Percentiles rank a stretch among this genome's conserved stretches.
Evolutionary conservation across 2,797 vertebrate genomes (phyloP).

Genomic region (Erpetoichthys calabaricus): DNA sequence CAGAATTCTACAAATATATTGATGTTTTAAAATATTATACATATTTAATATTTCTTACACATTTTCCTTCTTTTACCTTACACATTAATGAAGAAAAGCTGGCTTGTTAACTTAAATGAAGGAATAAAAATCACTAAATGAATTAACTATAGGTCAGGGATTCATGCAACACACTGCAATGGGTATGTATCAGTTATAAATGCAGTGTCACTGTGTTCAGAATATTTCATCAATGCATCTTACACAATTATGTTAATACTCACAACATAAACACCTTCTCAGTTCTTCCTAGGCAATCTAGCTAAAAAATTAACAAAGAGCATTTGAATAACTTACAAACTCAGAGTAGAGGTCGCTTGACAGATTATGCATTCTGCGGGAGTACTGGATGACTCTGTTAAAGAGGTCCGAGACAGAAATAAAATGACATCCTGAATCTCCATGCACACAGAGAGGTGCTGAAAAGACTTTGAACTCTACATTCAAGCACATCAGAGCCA

Average conservation of each 20-base stretch:
- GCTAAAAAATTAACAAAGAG: background rate
- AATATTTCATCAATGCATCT: no score
- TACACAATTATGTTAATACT: background rate
- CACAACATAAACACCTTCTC: background rate
- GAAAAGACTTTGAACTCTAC: constrained; percentile 19
- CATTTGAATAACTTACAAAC: constrained; percentile 37
- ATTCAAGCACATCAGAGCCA: constrained; percentile 35
- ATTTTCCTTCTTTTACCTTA: no score
- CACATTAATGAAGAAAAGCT: no score
- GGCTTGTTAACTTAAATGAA: no score
- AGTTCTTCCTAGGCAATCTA: background rate
- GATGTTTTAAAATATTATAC: background rate
- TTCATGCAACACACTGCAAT: no score
- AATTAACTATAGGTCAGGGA: no score
- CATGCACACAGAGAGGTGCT: constrained; percentile 31
- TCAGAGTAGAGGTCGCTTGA: constrained; percentile 55
- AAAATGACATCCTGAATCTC: constrained; percentile 30
- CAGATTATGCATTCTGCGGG: constrained; percentile 50
- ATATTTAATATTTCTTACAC: no score
- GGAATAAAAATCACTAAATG: no score
- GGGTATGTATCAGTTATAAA: no score
- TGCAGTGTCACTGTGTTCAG: no score
- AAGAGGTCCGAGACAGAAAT: constrained; percentile 52
- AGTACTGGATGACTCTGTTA: constrained; percentile 61
- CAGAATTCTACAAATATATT: background rate